Evolutionary conservation across 2,888 invertebrate genomes (phyloP).

Genomic region (Ceramica pisi): DNA sequence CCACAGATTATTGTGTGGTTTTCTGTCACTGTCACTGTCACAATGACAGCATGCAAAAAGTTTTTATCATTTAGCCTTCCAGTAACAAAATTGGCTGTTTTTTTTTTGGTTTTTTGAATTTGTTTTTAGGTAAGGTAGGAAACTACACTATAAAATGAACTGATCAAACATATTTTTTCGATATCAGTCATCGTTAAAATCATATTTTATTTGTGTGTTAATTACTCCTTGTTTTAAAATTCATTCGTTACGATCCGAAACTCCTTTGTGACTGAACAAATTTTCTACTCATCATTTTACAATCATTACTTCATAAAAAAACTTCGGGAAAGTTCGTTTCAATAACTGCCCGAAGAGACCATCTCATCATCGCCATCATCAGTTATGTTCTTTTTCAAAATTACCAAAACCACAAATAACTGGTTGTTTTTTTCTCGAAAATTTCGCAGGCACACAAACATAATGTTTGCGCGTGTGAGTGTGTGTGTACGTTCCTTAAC

Average conservation of each 20-base stretch:
- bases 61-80: conserved; percentile 39
- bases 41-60: conserved; percentile 50
- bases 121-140: not conserved
- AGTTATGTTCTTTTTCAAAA: conserved; percentile 27
- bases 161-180: not conserved
- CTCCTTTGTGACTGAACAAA: not conserved
- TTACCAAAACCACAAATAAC: conserved; percentile 62
- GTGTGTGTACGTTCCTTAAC: conserved; percentile 88
- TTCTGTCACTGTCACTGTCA: conserved; percentile 48
- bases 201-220: conserved; percentile 17
- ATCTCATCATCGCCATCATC: conserved; percentile 25
- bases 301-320: conserved; percentile 13
- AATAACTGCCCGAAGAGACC: conserved; percentile 21
- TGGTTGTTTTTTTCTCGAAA: conserved; percentile 57
- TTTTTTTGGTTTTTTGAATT: conserved; percentile 5
- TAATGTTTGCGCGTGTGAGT: conserved; percentile 85
- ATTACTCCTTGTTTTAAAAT: not conserved
- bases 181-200: conserved; percentile 2
- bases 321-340: conserved; percentile 27
- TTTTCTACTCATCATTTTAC: conserved; percentile 2
- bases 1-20: conserved; percentile 56
- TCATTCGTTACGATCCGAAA: conserved; percentile 1
- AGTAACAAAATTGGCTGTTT: conserved; percentile 52
- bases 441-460: conserved; percentile 82
- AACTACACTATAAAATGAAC: not conserved